Evolutionary conservation across 2,888 invertebrate genomes (phyloP).

Genomic region (Malthinus seriepunctatus): DNA sequence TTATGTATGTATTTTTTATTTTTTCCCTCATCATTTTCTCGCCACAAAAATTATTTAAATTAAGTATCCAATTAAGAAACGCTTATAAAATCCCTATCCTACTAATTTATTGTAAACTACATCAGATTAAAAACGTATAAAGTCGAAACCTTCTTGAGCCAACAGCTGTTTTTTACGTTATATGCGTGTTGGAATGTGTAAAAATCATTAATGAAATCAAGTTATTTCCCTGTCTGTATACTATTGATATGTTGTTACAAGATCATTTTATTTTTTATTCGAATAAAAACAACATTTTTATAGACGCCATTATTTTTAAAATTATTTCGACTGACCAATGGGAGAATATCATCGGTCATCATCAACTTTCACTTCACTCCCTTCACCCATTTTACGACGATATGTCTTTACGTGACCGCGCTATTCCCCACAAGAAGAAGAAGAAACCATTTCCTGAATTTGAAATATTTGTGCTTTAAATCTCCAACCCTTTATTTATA

Average conservation of each 20-base stretch:
- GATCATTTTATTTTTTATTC: constrained; percentile 6
- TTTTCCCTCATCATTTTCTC: too few relatives aligned
- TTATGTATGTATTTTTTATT: too few relatives aligned
- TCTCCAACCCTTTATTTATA: constrained; percentile 29
- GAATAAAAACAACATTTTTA: too few relatives aligned
- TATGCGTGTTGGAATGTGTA: constrained; percentile 22
- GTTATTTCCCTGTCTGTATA: constrained; percentile 5
- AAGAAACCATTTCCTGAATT: constrained; percentile 32
- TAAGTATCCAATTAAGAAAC: not conserved
- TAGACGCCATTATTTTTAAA: not conserved
- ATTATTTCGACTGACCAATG: constrained; percentile 14
- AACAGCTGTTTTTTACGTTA: constrained; percentile 27
- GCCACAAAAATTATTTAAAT: too few relatives aligned
- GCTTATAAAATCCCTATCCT: constrained; percentile 11
- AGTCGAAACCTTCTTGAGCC: constrained; percentile 16
- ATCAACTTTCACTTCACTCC: constrained; percentile 15
- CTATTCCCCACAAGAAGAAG: constrained; percentile 29
- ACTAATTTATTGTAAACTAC: constrained; percentile 23
- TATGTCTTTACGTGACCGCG: constrained; percentile 29
- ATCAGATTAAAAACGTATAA: constrained; percentile 27
- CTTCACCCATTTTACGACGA: constrained; percentile 3
- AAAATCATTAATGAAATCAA: constrained; percentile 9
- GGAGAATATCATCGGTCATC: not conserved
- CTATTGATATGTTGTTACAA: constrained; percentile 6
- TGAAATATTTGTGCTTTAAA: constrained; percentile 28